Evolutionary conservation across 2,888 invertebrate genomes (phyloP), one percentile per base, ranked within the genome.

Genomic region (Andrena bucephala): DNA sequence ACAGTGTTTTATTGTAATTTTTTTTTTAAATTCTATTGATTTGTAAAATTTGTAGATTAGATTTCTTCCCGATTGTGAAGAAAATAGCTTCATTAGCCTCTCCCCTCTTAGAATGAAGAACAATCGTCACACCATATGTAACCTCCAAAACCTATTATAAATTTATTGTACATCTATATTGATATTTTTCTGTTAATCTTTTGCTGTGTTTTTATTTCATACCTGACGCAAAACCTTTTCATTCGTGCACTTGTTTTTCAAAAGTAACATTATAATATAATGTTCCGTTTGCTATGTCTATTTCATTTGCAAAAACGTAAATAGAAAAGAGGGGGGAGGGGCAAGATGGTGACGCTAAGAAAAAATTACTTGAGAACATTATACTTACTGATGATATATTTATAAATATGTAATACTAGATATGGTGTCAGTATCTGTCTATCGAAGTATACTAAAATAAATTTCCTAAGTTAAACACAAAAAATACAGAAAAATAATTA

Each of bases 41-140:
- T 68, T 79, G 27, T 62, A 42, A 54, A 50, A 60, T 72, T 71
- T 24, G 57, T 77, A 83, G 60, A 65, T 42, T 73, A 72, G 31
- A 36, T 36, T 29, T 52, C 27, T 63, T n/a, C 20, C 60, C 42
- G 42, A 42, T 42, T 70, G 60, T 20, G 42, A 29, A 36, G 36
- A 60, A 70, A 36, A 73, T 73, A 67, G 13, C 52, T 70, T 66
- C 13, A n/a, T 85, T 29, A 48, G 57, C 71, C 29, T 29, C 24
- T 20, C 7, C 33, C 29, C 24, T n/a, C 20, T 57, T 70, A 62
- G 63, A 42, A 27, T 75, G 48, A 79, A 54, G 29, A 24, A 29
- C 57, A 62, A 68, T 63, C 16, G 27, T 36, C 33, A 7, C 27
- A 16, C 42, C 42, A 33, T 27, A 66, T 73, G 60, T 75, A 78